Percentiles rank a stretch among this genome's conserved stretches.
These are phyloP conservation scores for Gymnoscopelus braueri DNA, from an alignment of 2,797 vertebrate species.

Conservation along the genomic window DNA sequence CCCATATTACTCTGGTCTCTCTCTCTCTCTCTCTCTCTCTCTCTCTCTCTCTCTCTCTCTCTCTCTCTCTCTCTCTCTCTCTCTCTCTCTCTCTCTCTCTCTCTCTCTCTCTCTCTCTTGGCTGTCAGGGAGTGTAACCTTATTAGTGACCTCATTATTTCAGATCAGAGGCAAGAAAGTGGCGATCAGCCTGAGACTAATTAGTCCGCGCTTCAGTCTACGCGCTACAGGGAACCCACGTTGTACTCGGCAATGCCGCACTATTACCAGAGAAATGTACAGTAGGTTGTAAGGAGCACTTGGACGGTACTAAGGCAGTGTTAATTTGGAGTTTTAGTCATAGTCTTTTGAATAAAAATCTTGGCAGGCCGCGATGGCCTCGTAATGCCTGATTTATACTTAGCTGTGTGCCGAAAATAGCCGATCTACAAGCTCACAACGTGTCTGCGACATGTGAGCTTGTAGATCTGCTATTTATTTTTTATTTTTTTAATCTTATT, in stretches of 20 bases:
- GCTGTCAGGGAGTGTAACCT: constrained; percentile 61
- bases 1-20: not conserved
- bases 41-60: not conserved
- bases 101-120: constrained; percentile 13
- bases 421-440: no score
- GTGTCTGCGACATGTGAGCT: no score
- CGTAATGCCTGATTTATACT: no score
- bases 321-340: no score
- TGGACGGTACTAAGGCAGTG: no score
- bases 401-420: no score
- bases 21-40: not conserved
- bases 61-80: constrained; percentile 14
- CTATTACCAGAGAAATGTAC: constrained; percentile 14
- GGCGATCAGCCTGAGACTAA: constrained; percentile 41
- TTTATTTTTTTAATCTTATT: no score
- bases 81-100: constrained; percentile 15
- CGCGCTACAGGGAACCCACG: constrained; percentile 30
- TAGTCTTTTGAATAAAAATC: no score
- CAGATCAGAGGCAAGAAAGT: constrained; percentile 60
- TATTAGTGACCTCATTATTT: constrained; percentile 74
- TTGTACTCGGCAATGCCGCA: constrained; percentile 32
- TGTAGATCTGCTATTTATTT: no score
- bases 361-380: no score
- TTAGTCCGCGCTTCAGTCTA: constrained; percentile 42
- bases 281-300: not conserved